Evolutionary conservation across 2,113 vertebrate species (phyloP).

Genomic region (Myotis davidii): DNA sequence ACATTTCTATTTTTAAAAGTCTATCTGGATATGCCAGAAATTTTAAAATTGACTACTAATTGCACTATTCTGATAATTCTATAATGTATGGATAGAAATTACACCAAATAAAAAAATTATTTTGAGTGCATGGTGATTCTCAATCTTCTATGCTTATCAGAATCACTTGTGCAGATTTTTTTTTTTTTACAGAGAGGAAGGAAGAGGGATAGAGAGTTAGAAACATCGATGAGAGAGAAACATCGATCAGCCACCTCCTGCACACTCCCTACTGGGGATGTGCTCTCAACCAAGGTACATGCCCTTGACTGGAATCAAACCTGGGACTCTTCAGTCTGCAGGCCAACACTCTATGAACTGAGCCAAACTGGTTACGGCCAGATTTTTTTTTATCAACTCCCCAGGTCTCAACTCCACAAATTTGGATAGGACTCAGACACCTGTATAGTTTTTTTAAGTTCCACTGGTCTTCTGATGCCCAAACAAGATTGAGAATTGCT

Average conservation of each 20-base stretch:
- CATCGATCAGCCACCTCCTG: too few relatives aligned
- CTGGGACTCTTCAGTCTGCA: too few relatives aligned
- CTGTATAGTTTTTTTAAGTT: not conserved
- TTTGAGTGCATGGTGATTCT: not conserved
- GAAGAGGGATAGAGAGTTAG: too few relatives aligned
- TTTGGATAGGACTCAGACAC: not conserved
- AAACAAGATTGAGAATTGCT: not conserved
- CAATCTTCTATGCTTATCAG: not conserved
- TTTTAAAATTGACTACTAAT: not conserved
- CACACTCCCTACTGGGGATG: too few relatives aligned
- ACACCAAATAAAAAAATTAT: not conserved
- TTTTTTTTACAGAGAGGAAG: too few relatives aligned
- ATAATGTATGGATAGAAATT: not conserved
- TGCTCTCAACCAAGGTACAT: too few relatives aligned
- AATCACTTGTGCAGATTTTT: not conserved
- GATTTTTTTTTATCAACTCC: not conserved
- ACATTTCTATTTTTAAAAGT: slow-evolving; percentile 10
- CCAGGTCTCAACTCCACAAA: not conserved
- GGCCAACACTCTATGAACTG: too few relatives aligned
- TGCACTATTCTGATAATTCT: not conserved
- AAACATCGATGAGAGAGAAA: too few relatives aligned
- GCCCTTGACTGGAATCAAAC: too few relatives aligned
- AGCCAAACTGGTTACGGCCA: too few relatives aligned
- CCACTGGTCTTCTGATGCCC: not conserved
- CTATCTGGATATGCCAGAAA: not conserved